Base-by-base conservation (phyloP, 2,113 vertebrate species). In the Erpornis zantholeuca region DNA sequence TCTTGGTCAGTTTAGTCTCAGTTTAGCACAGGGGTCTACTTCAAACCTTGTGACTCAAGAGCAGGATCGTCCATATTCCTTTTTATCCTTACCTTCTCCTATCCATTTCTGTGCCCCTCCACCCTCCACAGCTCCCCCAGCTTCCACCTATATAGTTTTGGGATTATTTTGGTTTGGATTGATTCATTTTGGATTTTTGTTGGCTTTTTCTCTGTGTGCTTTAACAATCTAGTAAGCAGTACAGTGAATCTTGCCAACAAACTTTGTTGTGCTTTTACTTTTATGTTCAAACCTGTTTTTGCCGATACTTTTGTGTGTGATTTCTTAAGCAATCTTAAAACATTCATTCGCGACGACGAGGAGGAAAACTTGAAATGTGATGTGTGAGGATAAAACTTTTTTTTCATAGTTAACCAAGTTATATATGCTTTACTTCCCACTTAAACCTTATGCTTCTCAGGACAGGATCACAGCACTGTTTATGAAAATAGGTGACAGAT, bases 261-360 rank as follows among this genome's bases (percentile, higher is more conserved):
- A 69, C 0, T 27, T 76, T 40, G 10, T 31, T 17, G 4, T 82
- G n/a, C 4, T 49, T 54, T 69, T 40, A 2, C 28, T 47, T 82
- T 31, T 27, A 54, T 47, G 27, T 61, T 54, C n/a, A 35, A 53
- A 76, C 8, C 29, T 69, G 14, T 0, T 54, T 75, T 40, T 61
- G 29, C 21, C 0, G 0, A 60, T 53, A 40, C 21, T n/a, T 89
- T 29, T 47, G 8, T 0, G 0, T 38, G 29, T 19, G 9, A 76
- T 35, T 69, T 35, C 35, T 69, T 35, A 54, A 60, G 17, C 0
- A 0, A 40, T 53, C 15, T 47, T 68, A 22, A 68, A 53, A 47
- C 38, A 35, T 19, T 40, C 4, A 31, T 40, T 88, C 0, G 0
- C 12, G 7, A 33, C 9, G 81, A 89, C 1, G 2, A 82, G 35